Evolutionary conservation across 1,140 invertebrate species (phyloP), one percentile per base, ranked within the genome.

Genomic region (Hydropsyche tenuis): DNA sequence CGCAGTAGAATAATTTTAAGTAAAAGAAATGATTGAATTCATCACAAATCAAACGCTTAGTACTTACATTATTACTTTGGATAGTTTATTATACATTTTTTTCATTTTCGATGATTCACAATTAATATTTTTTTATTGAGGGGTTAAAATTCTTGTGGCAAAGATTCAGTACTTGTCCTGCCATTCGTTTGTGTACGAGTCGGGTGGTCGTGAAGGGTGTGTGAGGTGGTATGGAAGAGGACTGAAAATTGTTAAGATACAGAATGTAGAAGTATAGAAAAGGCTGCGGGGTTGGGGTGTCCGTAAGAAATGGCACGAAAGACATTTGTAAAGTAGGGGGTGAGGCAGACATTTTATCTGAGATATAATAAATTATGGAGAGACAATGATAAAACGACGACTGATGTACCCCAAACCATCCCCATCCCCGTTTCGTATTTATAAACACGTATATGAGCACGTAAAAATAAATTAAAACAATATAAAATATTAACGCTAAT

Each of bases 331-430:
- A 74, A 69, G 66, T 60, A 22, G 11, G 64, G 73, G 73, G 73
- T 65, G 69, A 72, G 73, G 71, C 69, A 75, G 73, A 75, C 69
- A 70, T 75, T 75, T 75, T 75, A 75, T 75, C 73, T 75, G 53
- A 65, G 62, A 46, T 71, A 66, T 75, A 75, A 75, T 75, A 75
- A 75, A 75, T 75, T 75, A 75, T 66, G 68, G 62, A 70, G 46
- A 75, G 73, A 75, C 73, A 75, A 75, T 75, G 73, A 75, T 75
- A 75, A 75, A 75, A 75, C 69, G 73, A 63, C 69, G 69, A 64
- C 69, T 75, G 73, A 75, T 75, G 73, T 74, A 74, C 66, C 43
- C 51, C 48, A 56, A 53, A 43, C 20, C 62, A 23, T n/a, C 51
- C 56, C 63, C 14, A 18, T 60, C 9, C 20, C 2, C 53, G 18